Conservation (phyloP, 2,113 vertebrate genomes). For the Microcebus murinus region DNA sequence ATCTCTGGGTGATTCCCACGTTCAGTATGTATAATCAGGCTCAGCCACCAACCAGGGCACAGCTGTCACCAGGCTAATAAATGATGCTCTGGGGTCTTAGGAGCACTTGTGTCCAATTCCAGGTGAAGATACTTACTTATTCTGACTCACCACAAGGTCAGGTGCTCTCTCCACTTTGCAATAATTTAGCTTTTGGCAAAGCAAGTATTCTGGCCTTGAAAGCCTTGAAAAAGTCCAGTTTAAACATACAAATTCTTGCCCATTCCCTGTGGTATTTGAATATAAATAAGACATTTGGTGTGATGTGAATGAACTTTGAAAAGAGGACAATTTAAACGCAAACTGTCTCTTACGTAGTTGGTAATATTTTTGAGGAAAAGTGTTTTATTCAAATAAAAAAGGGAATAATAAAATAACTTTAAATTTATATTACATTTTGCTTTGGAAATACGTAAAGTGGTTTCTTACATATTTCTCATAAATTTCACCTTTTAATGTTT, state of each 20-base stretch:
- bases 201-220: conserved; percentile 68
- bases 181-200: conserved; percentile 73
- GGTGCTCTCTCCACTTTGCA: conserved; percentile 66
- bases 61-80: not conserved
- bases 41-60: not conserved
- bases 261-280: conserved; percentile 67
- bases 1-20: not conserved
- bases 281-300: conserved; percentile 71
- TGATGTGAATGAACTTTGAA: conserved; percentile 51
- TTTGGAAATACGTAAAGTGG: not conserved
- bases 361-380: conserved; percentile 45
- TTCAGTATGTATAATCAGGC: not conserved
- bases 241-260: conserved; percentile 70
- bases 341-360: conserved; percentile 33
- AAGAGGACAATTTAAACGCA: conserved; percentile 49
- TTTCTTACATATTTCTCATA: not conserved
- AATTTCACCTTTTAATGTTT: conserved; percentile 8
- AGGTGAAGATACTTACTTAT: conserved; percentile 65
- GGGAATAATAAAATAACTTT: not conserved
- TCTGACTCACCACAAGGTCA: conserved; percentile 53
- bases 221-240: conserved; percentile 63
- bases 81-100: not conserved
- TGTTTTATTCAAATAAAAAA: conserved; percentile 45
- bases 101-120: conserved; percentile 15
- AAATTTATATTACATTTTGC: conserved; percentile 1